Conservation (phyloP, 2,797 vertebrate species). For the Neoniphon sammara region DNA sequence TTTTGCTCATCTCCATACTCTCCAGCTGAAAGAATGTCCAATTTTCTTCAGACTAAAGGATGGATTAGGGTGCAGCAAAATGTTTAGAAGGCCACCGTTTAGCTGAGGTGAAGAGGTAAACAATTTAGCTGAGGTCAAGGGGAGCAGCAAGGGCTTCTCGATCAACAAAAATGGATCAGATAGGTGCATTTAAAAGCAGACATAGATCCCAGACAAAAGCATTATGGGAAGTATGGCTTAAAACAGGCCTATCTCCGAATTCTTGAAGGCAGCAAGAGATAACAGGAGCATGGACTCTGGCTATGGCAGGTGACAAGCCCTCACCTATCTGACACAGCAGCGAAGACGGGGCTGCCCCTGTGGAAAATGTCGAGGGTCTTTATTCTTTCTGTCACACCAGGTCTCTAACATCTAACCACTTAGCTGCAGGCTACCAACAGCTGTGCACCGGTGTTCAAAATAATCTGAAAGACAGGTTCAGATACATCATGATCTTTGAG, state of each 20-base stretch:
- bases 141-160: neutral
- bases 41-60: neutral
- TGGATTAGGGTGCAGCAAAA: slow-evolving; percentile 18
- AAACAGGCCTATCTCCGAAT: neutral
- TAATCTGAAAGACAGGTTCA: slow-evolving; percentile 27
- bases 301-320: slow-evolving; percentile 4
- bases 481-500: slow-evolving; percentile 9
- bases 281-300: neutral
- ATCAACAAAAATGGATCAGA: slow-evolving; percentile 1
- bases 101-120: too few relatives aligned
- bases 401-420: slow-evolving; percentile 22
- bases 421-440: slow-evolving; percentile 22
- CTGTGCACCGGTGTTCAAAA: neutral
- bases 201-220: neutral
- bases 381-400: neutral
- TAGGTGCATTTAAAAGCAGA: neutral
- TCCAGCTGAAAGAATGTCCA: neutral
- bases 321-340: neutral
- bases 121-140: slow-evolving; percentile 27
- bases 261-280: slow-evolving; percentile 3
- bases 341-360: neutral
- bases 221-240: neutral
- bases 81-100: neutral
- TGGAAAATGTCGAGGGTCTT: neutral
- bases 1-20: neutral